Conservation (phyloP, 2,888 invertebrate species). For the Agrotis exclamationis region DNA sequence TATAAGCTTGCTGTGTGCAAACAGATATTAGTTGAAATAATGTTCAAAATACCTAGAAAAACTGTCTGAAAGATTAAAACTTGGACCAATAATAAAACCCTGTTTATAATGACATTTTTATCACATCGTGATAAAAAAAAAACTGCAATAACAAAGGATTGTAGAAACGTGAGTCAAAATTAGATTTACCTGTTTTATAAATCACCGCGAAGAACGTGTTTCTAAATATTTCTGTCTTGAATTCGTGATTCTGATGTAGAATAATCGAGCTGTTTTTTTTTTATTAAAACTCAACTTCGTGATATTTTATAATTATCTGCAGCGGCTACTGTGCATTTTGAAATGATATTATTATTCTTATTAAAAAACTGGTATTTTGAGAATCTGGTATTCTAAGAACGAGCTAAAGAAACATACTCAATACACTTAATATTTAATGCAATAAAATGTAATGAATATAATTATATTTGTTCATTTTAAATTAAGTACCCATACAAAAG, state of each 20-base stretch:
- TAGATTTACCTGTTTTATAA: not conserved
- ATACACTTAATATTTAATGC: no score
- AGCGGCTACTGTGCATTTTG: not conserved
- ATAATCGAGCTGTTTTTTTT: slow-evolving; percentile 27
- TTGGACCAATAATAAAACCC: not conserved
- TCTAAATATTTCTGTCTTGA: slow-evolving; percentile 15
- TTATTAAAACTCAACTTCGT: slow-evolving; percentile 17
- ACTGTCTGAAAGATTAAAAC: not conserved
- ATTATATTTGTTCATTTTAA: no score
- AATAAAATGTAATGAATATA: no score
- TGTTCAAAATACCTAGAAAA: not conserved
- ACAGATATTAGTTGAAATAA: not conserved
- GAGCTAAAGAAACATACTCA: no score
- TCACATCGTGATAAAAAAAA: not conserved
- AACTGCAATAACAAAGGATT: not conserved
- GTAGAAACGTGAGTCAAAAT: slow-evolving; percentile 1
- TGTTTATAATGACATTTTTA: not conserved
- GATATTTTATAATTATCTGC: slow-evolving; percentile 21
- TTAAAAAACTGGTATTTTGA: no score
- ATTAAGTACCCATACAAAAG: no score
- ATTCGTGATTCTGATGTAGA: slow-evolving; percentile 28
- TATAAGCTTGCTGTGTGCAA: no score
- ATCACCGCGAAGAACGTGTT: not conserved
- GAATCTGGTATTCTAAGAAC: no score
- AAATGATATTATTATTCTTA: not conserved